Percentiles rank a stretch among this genome's conserved stretches.
phyloP scores from a whole-genome alignment of 2,888 invertebrate species.

The Zele albiditarsus region DNA sequence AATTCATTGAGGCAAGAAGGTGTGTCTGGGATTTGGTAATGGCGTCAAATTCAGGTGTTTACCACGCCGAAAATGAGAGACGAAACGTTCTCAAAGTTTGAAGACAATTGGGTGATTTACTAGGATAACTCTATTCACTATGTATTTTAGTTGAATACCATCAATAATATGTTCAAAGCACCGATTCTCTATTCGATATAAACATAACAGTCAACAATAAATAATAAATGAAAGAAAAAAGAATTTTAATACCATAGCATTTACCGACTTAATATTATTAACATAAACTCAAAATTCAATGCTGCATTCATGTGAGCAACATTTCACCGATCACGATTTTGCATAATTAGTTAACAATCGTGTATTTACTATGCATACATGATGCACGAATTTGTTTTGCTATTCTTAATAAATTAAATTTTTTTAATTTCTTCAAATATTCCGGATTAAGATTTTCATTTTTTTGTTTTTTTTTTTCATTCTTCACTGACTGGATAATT shows the following conservation, averaged over 20 bases:
- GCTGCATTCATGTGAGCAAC: slow-evolving; percentile 22
- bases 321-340: slow-evolving; percentile 35
- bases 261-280: slow-evolving; percentile 28
- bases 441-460: background rate
- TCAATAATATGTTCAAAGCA: background rate
- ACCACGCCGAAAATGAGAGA: slow-evolving; percentile 54
- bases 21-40: slow-evolving; percentile 56
- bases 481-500: background rate
- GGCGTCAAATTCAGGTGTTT: slow-evolving; percentile 62
- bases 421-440: slow-evolving; percentile 5
- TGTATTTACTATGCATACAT: slow-evolving; percentile 1
- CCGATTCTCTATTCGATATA: background rate
- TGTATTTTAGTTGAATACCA: slow-evolving; percentile 11
- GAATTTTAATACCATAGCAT: slow-evolving; percentile 20
- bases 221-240: slow-evolving; percentile 20
- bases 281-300: slow-evolving; percentile 36
- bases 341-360: slow-evolving; percentile 42
- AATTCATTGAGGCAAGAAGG: slow-evolving; percentile 45
- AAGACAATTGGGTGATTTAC: slow-evolving; percentile 17
- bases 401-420: slow-evolving; percentile 1
- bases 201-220: background rate
- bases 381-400: slow-evolving; percentile 35
- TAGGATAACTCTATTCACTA: slow-evolving; percentile 34
- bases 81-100: background rate
- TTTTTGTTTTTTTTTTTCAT: background rate